Conservation (phyloP, 2,797 vertebrate genomes). For the Distichodus sexfasciatus region DNA sequence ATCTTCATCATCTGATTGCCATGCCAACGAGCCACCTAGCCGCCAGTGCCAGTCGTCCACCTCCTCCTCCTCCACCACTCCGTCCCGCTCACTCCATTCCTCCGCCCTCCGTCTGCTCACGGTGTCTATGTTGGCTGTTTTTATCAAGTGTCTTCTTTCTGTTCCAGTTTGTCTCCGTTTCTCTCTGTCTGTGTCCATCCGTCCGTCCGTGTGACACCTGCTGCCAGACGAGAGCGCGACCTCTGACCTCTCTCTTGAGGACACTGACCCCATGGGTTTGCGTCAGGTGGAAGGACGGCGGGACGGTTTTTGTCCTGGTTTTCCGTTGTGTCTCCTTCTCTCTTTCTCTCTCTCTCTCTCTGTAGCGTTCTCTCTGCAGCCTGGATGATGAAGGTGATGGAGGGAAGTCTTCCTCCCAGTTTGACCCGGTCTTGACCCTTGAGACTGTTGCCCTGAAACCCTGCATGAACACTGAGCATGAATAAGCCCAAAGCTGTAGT, state of each 20-base stretch:
- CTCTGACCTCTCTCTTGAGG: conserved; percentile 51
- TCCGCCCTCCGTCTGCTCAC: conserved; percentile 47
- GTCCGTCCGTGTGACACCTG: conserved; percentile 54
- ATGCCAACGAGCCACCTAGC: not conserved
- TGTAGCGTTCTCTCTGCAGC: conserved; percentile 36
- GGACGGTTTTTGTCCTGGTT: conserved; percentile 46
- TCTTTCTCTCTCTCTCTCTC: conserved; percentile 52
- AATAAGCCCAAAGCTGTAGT: not conserved
- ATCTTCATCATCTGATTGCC: too few relatives aligned
- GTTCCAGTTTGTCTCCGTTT: conserved; percentile 75
- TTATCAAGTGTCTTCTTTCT: conserved; percentile 74
- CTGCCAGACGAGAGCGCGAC: conserved; percentile 46
- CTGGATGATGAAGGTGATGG: conserved; percentile 52
- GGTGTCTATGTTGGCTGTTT: conserved; percentile 58
- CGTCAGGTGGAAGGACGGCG: conserved; percentile 46
- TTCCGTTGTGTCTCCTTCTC: conserved; percentile 26
- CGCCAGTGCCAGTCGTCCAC: conserved; percentile 59
- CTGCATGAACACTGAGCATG: conserved; percentile 34
- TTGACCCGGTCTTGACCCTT: conserved; percentile 3
- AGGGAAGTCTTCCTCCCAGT: conserved; percentile 31
- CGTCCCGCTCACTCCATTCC: conserved; percentile 35
- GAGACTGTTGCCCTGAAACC: not conserved
- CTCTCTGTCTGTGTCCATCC: conserved; percentile 28
- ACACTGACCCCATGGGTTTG: conserved; percentile 46
- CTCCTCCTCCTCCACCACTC: too few relatives aligned